A percentile compares a stretch with the other conserved stretches of the same genome.
Conservation (phyloP, 2,888 invertebrate species). For the Carpatolechia fugitivella region DNA sequence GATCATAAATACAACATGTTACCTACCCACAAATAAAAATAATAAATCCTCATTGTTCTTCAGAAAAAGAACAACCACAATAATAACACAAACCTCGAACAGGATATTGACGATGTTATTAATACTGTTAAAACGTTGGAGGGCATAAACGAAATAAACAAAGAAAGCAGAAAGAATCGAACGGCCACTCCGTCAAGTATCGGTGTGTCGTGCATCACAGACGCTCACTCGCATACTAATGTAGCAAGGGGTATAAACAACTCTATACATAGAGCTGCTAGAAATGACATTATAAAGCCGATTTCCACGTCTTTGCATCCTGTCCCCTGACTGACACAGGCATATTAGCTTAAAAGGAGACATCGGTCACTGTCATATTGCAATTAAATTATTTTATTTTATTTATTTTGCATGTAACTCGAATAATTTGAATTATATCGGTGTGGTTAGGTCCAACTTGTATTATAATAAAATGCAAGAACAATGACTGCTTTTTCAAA, state of each 20-base stretch:
- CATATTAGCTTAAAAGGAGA: too few species aligned
- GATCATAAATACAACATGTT: too few species aligned
- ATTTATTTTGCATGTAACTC: too few species aligned
- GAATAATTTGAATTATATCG: too few species aligned
- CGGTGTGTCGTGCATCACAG: conserved; percentile 17
- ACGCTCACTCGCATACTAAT: conserved; percentile 20
- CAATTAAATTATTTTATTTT: too few species aligned
- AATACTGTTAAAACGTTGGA: conserved; percentile 2
- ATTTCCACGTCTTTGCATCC: too few species aligned
- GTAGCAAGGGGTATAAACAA: background rate
- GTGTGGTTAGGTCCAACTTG: too few species aligned
- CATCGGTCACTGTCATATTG: too few species aligned
- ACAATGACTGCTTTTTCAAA: too few species aligned
- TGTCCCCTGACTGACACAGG: too few species aligned
- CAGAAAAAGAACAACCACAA: background rate
- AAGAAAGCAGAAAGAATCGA: conserved; percentile 1
- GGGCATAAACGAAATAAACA: background rate
- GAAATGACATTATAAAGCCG: too few species aligned
- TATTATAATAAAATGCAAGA: too few species aligned
- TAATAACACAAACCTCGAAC: background rate
- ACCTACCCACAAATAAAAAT: background rate
- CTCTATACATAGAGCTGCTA: background rate
- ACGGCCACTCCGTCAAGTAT: conserved; percentile 8
- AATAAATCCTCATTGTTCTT: background rate
- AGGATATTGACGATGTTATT: conserved; percentile 2